A percentile compares a stretch with the other conserved stretches of the same genome.
phyloP scores from a whole-genome alignment of 2,113 vertebrate species.

The Carettochelys insculpta region DNA sequence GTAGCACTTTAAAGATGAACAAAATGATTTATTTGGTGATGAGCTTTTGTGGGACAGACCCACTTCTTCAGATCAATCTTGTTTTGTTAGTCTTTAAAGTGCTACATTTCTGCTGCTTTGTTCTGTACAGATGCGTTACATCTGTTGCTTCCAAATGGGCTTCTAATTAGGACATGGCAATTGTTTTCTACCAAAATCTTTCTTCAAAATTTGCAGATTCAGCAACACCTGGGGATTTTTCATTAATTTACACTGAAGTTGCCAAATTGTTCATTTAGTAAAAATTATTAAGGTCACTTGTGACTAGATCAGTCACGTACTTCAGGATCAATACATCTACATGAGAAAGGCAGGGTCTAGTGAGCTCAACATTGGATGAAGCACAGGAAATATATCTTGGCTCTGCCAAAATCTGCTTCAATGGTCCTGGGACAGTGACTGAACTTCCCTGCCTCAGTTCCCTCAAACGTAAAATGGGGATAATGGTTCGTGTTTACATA shows the following conservation, averaged over 20 bases:
- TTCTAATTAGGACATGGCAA: fast-evolving
- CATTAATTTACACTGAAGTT: neutral
- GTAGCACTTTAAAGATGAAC: too few species aligned
- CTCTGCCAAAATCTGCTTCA: neutral
- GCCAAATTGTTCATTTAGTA: neutral
- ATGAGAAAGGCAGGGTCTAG: neutral
- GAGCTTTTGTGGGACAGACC: too few species aligned
- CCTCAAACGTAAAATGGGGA: neutral
- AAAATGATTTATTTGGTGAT: too few species aligned
- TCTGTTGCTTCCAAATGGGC: neutral
- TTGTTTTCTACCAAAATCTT: neutral
- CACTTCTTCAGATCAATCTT: too few species aligned
- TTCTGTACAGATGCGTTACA: too few species aligned
- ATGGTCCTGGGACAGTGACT: neutral
- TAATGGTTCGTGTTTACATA: neutral
- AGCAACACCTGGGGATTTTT: neutral
- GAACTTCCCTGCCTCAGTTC: neutral
- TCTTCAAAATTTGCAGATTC: neutral
- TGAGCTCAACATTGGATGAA: neutral
- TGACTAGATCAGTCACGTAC: neutral
- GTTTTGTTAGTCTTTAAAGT: too few species aligned
- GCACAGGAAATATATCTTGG: neutral
- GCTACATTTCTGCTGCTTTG: too few species aligned
- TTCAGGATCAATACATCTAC: neutral
- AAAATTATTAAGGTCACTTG: neutral